Base-by-base conservation (phyloP, 1,140 invertebrate species). In the Drosophila pallidifrons region DNA sequence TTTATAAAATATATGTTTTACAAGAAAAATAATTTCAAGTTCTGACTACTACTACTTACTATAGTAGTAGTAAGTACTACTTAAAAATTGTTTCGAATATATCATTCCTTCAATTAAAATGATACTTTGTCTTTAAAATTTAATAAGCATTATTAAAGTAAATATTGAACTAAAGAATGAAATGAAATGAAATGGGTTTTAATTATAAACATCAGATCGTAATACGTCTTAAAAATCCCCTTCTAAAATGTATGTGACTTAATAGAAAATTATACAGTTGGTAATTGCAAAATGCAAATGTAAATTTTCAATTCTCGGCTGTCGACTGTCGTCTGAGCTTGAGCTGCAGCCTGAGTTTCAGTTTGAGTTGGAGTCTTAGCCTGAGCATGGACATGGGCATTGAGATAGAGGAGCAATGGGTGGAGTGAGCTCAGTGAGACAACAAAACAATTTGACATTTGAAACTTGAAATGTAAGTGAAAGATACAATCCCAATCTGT, bases 401-500 rank as follows among this genome's bases (percentile, higher is more conserved):
- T 32, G 28, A 41, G 30, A 58, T 59, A 25, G 49, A 55, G 52
- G 60, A 41, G 30, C 51, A 52, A 20, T 57, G 66, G 72, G 59
- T 52, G 67, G 35, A 10, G 35, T 38, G 35, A 38, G 72, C 59
- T 58, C 43, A 51, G 45, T 66, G 46, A 65, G 60, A 66, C 61
- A 25, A 75, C 71, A 45, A 78, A 61, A 70, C 80, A 71, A 79
- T 75, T 81, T 89, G 85, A 89, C 85, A 89, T 85, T 89, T 89
- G 81, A 77, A 89, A 82, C 81, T 77, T 89, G 85, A 89, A 89
- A 89, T 89, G 86, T 87, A 89, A 89, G 78, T 89, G 85, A 81
- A 89, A 85, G 86, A 89, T 89, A 89, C 81, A 89, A 85, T 89
- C 86, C 81, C 85, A 89, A 89, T 89, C 81, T 90, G 81, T 89